Percentiles rank a stretch among this genome's conserved stretches.
Evolutionary conservation across 2,888 invertebrate genomes (phyloP).

Genomic region (Mesopsocus fuscifrons): DNA sequence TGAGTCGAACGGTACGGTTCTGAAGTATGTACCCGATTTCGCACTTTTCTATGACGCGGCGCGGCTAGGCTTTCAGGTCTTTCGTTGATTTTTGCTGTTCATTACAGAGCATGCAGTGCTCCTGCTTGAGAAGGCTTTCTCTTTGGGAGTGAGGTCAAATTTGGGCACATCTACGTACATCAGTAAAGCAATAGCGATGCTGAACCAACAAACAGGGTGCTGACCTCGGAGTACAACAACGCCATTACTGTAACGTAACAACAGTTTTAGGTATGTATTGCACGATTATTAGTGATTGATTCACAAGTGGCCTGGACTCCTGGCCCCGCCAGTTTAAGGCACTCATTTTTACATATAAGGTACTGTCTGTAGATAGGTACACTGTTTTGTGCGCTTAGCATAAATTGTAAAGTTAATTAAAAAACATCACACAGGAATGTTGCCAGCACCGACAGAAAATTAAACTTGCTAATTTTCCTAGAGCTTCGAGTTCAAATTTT

Average conservation of each 20-base stretch:
- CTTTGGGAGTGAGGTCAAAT: conserved; percentile 58
- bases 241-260: no score
- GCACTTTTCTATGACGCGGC: neutral
- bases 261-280: no score
- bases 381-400: no score
- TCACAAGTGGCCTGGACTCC: no score
- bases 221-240: conserved; percentile 28
- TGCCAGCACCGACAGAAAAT: no score
- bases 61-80: conserved; percentile 15
- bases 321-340: no score
- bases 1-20: conserved; percentile 11
- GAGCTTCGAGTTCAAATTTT: neutral
- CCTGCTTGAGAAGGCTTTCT: conserved; percentile 62
- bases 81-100: no score
- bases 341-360: no score
- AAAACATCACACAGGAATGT: no score
- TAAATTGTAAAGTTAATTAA: no score
- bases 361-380: no score
- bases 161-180: conserved; percentile 58
- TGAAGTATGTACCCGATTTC: conserved; percentile 11
- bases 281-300: no score
- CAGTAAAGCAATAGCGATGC: conserved; percentile 55
- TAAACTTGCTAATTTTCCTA: neutral
- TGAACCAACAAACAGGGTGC: conserved; percentile 69
- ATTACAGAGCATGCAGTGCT: conserved; percentile 55